Base-by-base conservation (phyloP, 2,797 vertebrate species). In the Xerus rutilus region DNA sequence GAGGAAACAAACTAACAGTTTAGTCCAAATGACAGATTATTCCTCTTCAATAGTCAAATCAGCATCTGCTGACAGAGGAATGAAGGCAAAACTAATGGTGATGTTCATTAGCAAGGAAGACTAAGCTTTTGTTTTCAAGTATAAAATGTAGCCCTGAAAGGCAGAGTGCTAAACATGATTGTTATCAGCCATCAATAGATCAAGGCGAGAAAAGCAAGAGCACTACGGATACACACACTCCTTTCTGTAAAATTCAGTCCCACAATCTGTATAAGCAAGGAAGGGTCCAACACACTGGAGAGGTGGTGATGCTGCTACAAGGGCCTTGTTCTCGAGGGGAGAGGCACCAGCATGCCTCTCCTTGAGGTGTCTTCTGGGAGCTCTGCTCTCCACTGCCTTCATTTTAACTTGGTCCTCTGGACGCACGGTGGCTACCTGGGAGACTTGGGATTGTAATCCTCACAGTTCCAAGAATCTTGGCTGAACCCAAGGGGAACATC, bases 381-480 rank as follows among this genome's bases (percentile, higher is more conserved):
- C 64, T n/a, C 54, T 1, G 1, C 0, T 89, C 57, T 45, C 65
- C 15, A 8, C 14, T 28, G 82, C 90, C 47, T 91, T 70, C 57
- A 49, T 3, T 15, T 57, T 13, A 59, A 12, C 15, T 49, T 82
- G 86, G 93, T 91, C 89, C 79, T 84, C 47, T 9, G 20, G 65
- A 89, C 54, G 69, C 64, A 62, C 0, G 9, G 35, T 0, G 11
- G 65, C 12, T 45, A 4, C 0, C 1, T 52, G 91, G 86, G 14
- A 94, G 47, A 21, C 45, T 93, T n/a, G 21, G n/a, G 70, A 5
- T 57, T 76, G 35, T 76, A 32, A 82, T 39, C 35, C 59, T 84
- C 59, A 69, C 14, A 54, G 76, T 86, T 96, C 49, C 47, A 91
- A 93, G 39, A 92, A 69, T 47, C 30, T 20, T 90, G 65, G 65